Percentiles rank a stretch among this genome's conserved stretches.
Conservation (phyloP, 2,113 vertebrate genomes). For the Phyllostomus hastatus region DNA sequence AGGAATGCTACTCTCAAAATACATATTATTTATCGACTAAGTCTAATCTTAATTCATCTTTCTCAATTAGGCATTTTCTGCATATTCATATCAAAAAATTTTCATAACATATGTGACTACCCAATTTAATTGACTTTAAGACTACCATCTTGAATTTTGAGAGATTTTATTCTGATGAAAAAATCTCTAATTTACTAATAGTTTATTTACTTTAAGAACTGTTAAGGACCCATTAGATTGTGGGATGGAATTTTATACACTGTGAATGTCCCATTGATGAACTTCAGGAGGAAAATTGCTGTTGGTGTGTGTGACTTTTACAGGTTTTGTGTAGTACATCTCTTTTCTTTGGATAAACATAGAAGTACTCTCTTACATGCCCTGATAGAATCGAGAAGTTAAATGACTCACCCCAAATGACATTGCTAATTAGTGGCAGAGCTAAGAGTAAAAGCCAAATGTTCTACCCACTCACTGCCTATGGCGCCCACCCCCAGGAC, state of each 20-base stretch:
- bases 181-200: background rate
- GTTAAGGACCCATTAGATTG: background rate
- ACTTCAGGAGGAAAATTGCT: background rate
- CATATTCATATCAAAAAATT: background rate
- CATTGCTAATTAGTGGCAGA: slow-evolving; percentile 18
- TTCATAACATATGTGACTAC: background rate
- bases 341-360: slow-evolving; percentile 14
- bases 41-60: slow-evolving; percentile 25
- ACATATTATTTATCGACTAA: background rate
- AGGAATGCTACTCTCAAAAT: slow-evolving; percentile 49
- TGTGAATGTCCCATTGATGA: background rate
- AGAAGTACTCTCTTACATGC: background rate
- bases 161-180: background rate
- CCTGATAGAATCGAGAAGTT: slow-evolving; percentile 1
- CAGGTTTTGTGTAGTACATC: background rate
- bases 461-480: background rate
- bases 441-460: background rate
- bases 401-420: slow-evolving; percentile 37
- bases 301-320: background rate
- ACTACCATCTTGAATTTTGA: slow-evolving; percentile 28
- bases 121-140: slow-evolving; percentile 34
- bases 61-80: slow-evolving; percentile 13
- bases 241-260: background rate
- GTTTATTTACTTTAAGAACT: background rate
- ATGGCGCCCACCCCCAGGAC: background rate